Percentiles rank a stretch among this genome's conserved stretches.
Conservation (phyloP, 2,888 invertebrate genomes). For the Cantharis rufa region DNA sequence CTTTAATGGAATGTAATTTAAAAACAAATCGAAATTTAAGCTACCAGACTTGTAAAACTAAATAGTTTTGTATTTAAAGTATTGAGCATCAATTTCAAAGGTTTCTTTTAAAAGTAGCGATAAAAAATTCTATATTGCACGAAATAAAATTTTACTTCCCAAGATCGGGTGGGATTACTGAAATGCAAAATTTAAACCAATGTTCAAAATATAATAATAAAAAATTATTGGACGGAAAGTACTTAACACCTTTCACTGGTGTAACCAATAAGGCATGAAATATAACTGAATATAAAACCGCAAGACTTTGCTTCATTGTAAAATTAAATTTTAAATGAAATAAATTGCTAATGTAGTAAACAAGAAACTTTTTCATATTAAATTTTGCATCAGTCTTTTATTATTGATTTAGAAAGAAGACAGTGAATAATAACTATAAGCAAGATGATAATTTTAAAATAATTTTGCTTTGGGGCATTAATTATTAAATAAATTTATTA, state of each 20-base stretch:
- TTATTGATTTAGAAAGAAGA: background rate
- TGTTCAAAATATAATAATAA: background rate
- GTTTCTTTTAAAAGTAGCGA: background rate
- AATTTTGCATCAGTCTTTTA: background rate
- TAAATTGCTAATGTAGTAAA: background rate
- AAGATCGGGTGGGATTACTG: background rate
- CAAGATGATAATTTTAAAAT: background rate
- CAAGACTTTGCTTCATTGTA: background rate
- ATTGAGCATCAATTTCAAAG: background rate
- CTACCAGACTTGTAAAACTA: background rate
- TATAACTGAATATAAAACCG: background rate
- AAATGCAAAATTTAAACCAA: background rate
- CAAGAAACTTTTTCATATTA: background rate
- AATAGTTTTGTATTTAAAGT: background rate
- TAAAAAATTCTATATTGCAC: background rate
- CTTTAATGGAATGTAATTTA: conserved; percentile 20
- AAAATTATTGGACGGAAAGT: background rate
- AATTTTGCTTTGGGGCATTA: background rate
- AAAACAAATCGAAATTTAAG: background rate
- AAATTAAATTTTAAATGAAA: background rate
- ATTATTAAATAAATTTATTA: background rate
- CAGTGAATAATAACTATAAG: background rate
- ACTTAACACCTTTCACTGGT: background rate
- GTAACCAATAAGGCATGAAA: background rate
- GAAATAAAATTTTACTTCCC: background rate